These are phyloP conservation scores for Exephanes ischioxanthus DNA, from an alignment of 2,888 invertebrate genomes.

Conservation along the genomic window DNA sequence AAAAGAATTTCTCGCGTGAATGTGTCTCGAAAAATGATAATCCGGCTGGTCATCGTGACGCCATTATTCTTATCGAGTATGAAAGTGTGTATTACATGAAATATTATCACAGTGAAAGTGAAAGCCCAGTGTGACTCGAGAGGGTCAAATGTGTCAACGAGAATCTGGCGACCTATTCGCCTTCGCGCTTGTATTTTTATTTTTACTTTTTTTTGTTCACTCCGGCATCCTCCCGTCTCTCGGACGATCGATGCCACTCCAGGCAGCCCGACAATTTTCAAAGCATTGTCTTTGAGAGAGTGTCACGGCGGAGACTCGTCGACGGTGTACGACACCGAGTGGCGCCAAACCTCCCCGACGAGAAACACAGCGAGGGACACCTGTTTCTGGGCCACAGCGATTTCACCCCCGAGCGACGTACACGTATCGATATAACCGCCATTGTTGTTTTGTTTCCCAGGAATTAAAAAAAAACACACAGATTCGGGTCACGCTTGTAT, in stretches of 20 bases:
- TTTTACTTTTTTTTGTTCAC: neutral
- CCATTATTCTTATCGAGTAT: neutral
- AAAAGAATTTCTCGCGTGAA: neutral
- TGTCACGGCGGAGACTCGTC: slow-evolving; percentile 30
- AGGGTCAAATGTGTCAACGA: slow-evolving; percentile 65
- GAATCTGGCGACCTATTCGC: slow-evolving; percentile 63
- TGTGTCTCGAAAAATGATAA: neutral
- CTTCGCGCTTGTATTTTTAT: slow-evolving; percentile 22
- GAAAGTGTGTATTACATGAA: neutral
- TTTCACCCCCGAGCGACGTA: neutral
- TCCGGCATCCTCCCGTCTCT: slow-evolving; percentile 27
- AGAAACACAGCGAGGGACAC: slow-evolving; percentile 28
- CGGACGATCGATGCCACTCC: slow-evolving; percentile 59
- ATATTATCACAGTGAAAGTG: slow-evolving; percentile 8
- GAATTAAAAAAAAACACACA: neutral
- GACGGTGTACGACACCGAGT: slow-evolving; percentile 5
- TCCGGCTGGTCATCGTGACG: neutral
- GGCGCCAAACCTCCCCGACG: slow-evolving; percentile 7
- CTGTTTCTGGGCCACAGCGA: slow-evolving; percentile 42
- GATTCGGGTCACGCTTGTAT: slow-evolving; percentile 51
- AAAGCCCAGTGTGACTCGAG: slow-evolving; percentile 36
- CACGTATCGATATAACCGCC: slow-evolving; percentile 18
- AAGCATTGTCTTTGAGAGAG: slow-evolving; percentile 62
- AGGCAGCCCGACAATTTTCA: slow-evolving; percentile 56
- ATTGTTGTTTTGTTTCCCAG: slow-evolving; percentile 8